A percentile compares a stretch with the other conserved stretches of the same genome.
phyloP scores from a whole-genome alignment of 2,113 vertebrate species.

The Odontesthes bonariensis region DNA sequence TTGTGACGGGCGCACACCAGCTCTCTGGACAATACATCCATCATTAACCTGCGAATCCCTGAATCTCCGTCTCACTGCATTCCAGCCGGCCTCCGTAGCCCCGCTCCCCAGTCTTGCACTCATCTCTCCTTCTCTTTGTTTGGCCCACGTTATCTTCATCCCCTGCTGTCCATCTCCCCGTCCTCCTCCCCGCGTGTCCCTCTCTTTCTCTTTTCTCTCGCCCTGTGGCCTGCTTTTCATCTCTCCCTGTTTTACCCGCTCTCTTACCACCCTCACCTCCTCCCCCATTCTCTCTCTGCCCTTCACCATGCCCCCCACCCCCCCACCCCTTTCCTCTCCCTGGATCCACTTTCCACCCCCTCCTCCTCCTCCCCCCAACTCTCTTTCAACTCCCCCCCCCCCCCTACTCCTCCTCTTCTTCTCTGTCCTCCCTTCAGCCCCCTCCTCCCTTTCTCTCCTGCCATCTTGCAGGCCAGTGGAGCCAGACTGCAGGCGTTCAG shows the following conservation, averaged over 20 bases:
- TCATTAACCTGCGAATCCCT: slow-evolving; percentile 62
- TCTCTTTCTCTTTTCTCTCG: slow-evolving; percentile 58
- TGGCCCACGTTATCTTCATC: slow-evolving; percentile 72
- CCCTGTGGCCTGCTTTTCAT: slow-evolving; percentile 74
- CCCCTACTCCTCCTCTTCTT: not conserved
- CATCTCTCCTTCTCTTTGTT: slow-evolving; percentile 70
- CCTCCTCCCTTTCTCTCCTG: slow-evolving; percentile 69
- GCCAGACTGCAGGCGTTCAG: slow-evolving; percentile 82
- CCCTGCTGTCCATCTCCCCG: slow-evolving; percentile 75
- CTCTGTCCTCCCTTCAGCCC: slow-evolving; percentile 7
- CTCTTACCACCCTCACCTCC: slow-evolving; percentile 19
- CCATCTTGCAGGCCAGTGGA: slow-evolving; percentile 83
- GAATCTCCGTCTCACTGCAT: slow-evolving; percentile 42
- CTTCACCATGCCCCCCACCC: slow-evolving; percentile 16
- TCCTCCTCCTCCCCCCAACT: slow-evolving; percentile 29
- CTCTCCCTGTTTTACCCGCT: slow-evolving; percentile 64
- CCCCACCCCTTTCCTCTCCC: slow-evolving; percentile 49
- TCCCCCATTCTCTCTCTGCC: slow-evolving; percentile 40
- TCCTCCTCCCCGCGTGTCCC: slow-evolving; percentile 63
- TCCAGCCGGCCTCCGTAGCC: slow-evolving; percentile 47
- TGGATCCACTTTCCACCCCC: slow-evolving; percentile 42
- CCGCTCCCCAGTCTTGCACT: slow-evolving; percentile 46
- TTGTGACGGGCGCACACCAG: slow-evolving; percentile 52
- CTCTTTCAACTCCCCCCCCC: slow-evolving; percentile 47
- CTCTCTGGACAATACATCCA: slow-evolving; percentile 64